These are phyloP conservation scores for Chorisops tibialis DNA, from an alignment of 2,888 invertebrate genomes.

Conservation along the genomic window DNA sequence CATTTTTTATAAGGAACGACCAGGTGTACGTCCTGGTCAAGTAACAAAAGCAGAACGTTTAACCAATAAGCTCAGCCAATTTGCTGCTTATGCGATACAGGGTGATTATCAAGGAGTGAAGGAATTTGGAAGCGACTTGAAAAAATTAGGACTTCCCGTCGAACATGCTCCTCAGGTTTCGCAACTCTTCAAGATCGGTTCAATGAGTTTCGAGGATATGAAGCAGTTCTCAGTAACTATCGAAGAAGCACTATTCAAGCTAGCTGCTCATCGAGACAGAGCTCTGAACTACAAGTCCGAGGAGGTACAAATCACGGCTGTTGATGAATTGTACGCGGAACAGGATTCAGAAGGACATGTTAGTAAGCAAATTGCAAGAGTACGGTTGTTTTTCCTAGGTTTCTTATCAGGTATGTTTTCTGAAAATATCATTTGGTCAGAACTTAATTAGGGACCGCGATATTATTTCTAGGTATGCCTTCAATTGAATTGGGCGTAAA, in stretches of 20 bases:
- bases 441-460: too few relatives aligned
- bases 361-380: slow-evolving; percentile 88
- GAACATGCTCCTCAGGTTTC: slow-evolving; percentile 97
- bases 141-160: slow-evolving; percentile 89
- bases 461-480: slow-evolving; percentile 71
- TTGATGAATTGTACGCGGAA: slow-evolving; percentile 89
- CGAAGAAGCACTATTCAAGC: slow-evolving; percentile 87
- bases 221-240: slow-evolving; percentile 87
- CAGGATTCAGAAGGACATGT: slow-evolving; percentile 81
- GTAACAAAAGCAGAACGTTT: slow-evolving; percentile 90
- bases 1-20: slow-evolving; percentile 96
- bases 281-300: slow-evolving; percentile 93
- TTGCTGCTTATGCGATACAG: slow-evolving; percentile 90
- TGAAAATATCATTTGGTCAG: background rate
- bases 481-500: slow-evolving; percentile 96
- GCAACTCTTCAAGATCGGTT: slow-evolving; percentile 93
- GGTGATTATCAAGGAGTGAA: slow-evolving; percentile 92
- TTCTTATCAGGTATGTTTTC: slow-evolving; percentile 76
- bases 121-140: slow-evolving; percentile 88
- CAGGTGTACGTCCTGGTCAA: slow-evolving; percentile 92
- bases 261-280: slow-evolving; percentile 81
- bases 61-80: slow-evolving; percentile 86
- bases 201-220: slow-evolving; percentile 82
- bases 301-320: slow-evolving; percentile 89
- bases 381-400: slow-evolving; percentile 91